phyloP scores from a whole-genome alignment of 2,113 vertebrate genomes.

The Pogonocichla stellata region DNA sequence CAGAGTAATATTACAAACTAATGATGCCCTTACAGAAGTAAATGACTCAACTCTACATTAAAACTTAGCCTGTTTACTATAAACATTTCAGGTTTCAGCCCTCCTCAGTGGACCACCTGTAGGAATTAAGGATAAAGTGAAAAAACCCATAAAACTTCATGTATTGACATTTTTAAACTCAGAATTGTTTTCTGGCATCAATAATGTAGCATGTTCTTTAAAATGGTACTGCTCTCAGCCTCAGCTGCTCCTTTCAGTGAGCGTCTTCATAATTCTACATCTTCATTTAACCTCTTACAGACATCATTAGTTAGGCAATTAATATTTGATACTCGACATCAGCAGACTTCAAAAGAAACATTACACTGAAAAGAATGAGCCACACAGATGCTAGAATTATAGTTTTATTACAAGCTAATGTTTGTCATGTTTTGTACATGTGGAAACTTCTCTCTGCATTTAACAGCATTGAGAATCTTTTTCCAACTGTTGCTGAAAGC shows the following conservation, averaged over 20 bases:
- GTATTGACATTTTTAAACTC: background rate
- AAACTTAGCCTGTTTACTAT: background rate
- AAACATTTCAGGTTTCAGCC: background rate
- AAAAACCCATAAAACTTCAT: background rate
- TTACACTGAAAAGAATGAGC: background rate
- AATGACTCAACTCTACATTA: background rate
- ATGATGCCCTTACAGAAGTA: background rate
- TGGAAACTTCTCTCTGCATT: background rate
- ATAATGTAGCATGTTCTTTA: background rate
- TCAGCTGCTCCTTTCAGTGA: background rate
- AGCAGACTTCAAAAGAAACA: background rate
- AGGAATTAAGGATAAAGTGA: background rate
- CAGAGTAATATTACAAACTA: background rate
- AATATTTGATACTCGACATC: background rate
- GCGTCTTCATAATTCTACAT: rapidly evolving
- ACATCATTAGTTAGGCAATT: background rate
- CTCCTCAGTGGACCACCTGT: background rate
- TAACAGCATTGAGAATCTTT: background rate
- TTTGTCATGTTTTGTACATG: background rate
- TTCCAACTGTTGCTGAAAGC: background rate
- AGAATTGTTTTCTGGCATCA: background rate
- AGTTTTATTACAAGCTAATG: background rate
- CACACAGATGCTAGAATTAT: background rate
- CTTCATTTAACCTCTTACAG: background rate
- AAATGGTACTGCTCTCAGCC: background rate